Conservation (phyloP, 2,888 invertebrate species). For the Ephialtes manifestator region DNA sequence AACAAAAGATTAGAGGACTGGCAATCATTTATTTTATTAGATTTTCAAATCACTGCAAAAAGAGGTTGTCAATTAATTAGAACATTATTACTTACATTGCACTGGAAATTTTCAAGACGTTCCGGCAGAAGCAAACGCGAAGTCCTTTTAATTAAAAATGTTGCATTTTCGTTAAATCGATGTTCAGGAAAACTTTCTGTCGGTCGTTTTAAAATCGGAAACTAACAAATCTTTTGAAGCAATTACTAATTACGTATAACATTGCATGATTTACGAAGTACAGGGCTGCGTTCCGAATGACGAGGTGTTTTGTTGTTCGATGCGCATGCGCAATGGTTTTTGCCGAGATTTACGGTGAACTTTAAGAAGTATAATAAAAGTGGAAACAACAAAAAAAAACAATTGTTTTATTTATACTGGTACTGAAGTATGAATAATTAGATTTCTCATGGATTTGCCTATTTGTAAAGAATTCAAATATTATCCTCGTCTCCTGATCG, state of each 20-base stretch:
- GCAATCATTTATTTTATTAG: not conserved
- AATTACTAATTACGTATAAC: not conserved
- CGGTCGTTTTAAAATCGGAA: not conserved
- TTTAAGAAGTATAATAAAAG: too few relatives aligned
- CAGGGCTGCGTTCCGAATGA: too few relatives aligned
- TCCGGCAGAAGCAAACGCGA: not conserved
- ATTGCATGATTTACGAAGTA: not conserved
- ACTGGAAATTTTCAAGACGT: not conserved
- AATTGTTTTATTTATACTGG: too few relatives aligned
- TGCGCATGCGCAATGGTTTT: too few relatives aligned
- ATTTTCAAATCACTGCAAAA: not conserved
- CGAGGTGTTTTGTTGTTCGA: too few relatives aligned
- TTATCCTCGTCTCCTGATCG: too few relatives aligned
- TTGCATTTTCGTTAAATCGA: not conserved
- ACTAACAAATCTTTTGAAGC: not conserved
- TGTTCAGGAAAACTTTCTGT: not conserved
- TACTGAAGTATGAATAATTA: too few relatives aligned
- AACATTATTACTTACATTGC: not conserved
- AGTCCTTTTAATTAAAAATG: not conserved
- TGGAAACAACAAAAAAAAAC: too few relatives aligned
- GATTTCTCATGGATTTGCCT: too few relatives aligned
- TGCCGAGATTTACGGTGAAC: too few relatives aligned
- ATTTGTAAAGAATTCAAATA: too few relatives aligned
- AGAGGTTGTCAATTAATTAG: not conserved
- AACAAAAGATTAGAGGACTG: not conserved